phyloP scores from a whole-genome alignment of 2,888 invertebrate genomes.

The Camptogramma bilineatum region DNA sequence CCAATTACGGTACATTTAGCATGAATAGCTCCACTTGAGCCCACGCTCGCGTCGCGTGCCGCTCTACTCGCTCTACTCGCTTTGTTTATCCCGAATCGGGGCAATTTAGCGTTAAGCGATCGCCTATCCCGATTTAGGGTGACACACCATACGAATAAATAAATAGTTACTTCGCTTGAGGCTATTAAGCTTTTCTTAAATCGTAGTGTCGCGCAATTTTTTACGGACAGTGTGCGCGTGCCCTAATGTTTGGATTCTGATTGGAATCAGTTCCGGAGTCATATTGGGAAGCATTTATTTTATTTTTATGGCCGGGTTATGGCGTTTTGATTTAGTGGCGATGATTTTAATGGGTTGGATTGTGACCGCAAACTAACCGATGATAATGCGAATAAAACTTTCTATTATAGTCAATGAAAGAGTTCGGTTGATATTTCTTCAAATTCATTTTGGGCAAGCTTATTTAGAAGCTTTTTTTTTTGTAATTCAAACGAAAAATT shows the following conservation, averaged over 20 bases:
- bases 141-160: constrained; percentile 55
- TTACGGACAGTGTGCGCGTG: constrained; percentile 65
- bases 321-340: constrained; percentile 36
- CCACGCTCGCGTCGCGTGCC: constrained; percentile 67
- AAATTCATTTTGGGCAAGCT: background rate
- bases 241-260: constrained; percentile 61
- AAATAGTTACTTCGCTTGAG: constrained; percentile 18
- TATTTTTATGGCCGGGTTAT: constrained; percentile 42
- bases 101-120: constrained; percentile 79
- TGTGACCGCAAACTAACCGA: constrained; percentile 23
- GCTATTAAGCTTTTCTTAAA: constrained; percentile 57
- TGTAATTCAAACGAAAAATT: background rate
- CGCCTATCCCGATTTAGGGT: constrained; percentile 61
- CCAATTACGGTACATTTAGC: constrained; percentile 80
- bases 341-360: constrained; percentile 30
- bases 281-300: constrained; percentile 51
- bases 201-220: constrained; percentile 63
- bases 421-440: background rate
- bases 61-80: constrained; percentile 53
- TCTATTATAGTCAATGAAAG: background rate
- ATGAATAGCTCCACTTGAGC: constrained; percentile 66
- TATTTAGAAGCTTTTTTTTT: background rate
- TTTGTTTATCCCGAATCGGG: constrained; percentile 78
- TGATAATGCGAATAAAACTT: constrained; percentile 13
- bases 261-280: constrained; percentile 69